Evolutionary conservation across 1,140 invertebrate species (phyloP), one percentile per base, ranked within the genome.

Genomic region (Hyphantria cunea): DNA sequence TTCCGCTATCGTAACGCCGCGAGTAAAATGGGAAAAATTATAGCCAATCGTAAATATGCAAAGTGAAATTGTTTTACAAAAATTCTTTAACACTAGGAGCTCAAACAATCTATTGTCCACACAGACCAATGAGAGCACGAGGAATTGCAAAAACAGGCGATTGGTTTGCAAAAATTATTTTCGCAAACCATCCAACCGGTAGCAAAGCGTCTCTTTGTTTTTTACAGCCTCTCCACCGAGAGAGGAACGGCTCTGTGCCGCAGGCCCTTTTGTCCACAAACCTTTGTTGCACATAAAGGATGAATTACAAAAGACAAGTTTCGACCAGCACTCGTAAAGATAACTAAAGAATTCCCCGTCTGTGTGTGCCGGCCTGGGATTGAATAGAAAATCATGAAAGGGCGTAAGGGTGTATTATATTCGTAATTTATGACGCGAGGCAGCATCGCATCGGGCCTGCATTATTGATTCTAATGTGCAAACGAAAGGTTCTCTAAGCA

Each of bases 151-250:
- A 78, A 79, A 75, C 53, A 71, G 66, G 68, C 71, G 76, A 90
- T 90, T 90, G 88, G 88, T 74, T 88, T 88, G 86, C 86, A 80
- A 90, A 90, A 88, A 88, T 84, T 61, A 84, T 89, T 90, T n/a
- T 86, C 62, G 85, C 86, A 80, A 86, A 76, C 66, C 59, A 59
- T 50, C 59, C 64, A 52, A 72, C 80, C 79, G 73, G 85, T 88
- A 88, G 82, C 82, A 58, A 71, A 63, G 61, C 65, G 48, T 64
- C 69, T 64, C 71, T 76, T 78, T 78, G 70, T 77, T 76, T 76
- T 82, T 81, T 80, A 78, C 76, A 60, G 69, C 61, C 66, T 64
- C 71, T 72, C 74, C 64, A 74, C 59, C 70, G 64, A 74, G 72
- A 25, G 65, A 73, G 71, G 64, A 62, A 75, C 70, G 64, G 74